Evolutionary conservation across 2,113 vertebrate genomes (phyloP).

Genomic region (Malurus alboscapulatus): DNA sequence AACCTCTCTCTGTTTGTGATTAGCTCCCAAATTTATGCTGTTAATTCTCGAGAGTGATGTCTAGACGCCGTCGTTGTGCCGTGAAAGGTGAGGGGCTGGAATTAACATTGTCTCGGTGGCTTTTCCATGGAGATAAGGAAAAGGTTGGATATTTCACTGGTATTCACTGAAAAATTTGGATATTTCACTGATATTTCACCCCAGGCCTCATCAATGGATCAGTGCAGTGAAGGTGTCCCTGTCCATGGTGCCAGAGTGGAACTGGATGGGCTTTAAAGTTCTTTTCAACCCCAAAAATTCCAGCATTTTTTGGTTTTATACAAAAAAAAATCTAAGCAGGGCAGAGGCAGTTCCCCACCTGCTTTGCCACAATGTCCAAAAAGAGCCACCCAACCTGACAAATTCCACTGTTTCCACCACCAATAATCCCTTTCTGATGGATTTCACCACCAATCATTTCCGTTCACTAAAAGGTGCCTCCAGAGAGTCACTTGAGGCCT

Average conservation of each 20-base stretch:
- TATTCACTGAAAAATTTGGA: fast-evolving
- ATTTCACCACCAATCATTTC: background rate
- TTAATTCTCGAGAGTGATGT: background rate
- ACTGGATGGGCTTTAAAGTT: background rate
- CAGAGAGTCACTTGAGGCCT: background rate
- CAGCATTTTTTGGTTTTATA: background rate
- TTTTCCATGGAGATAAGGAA: background rate
- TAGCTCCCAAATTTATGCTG: background rate
- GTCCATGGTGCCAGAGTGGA: no score
- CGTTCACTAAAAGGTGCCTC: background rate
- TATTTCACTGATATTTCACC: background rate
- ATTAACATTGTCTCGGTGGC: background rate
- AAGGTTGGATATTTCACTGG: fast-evolving
- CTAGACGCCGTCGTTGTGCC: background rate
- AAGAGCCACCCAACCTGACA: background rate
- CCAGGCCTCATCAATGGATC: fast-evolving
- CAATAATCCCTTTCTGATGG: background rate
- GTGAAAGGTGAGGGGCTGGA: background rate
- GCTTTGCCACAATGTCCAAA: background rate
- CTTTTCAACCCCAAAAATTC: background rate
- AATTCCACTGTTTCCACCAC: background rate
- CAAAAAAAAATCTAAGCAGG: background rate
- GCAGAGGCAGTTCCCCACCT: background rate
- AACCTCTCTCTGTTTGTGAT: constrained; percentile 4
- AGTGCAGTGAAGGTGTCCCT: background rate